phyloP scores from a whole-genome alignment of 2,113 vertebrate species.

The pig (Sus scrofa) region DNA sequence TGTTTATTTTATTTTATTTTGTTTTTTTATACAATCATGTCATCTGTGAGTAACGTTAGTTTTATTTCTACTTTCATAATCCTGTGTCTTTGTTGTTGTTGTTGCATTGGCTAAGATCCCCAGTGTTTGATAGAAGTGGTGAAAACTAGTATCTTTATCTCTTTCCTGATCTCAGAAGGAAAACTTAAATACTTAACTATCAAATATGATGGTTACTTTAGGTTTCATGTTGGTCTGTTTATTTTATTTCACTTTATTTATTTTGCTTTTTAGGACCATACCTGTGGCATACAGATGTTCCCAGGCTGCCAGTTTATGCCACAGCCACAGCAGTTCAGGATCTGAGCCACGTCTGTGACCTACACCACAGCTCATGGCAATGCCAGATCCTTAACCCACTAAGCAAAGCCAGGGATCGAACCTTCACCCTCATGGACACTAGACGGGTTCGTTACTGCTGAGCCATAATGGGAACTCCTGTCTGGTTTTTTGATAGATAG shows the following conservation, averaged over 20 bases:
- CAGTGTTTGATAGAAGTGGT: neutral
- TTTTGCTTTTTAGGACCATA: too few species aligned
- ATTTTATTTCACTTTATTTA: too few species aligned
- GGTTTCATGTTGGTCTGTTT: neutral
- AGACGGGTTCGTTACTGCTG: too few species aligned
- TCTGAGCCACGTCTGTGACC: too few species aligned
- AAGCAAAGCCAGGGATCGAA: too few species aligned
- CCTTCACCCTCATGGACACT: too few species aligned
- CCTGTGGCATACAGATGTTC: too few species aligned
- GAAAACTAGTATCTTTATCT: neutral
- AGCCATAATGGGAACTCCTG: too few species aligned
- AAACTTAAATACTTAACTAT: conserved; percentile 41
- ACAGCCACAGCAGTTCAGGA: too few species aligned
- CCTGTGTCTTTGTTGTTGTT: neutral
- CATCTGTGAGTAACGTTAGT: neutral
- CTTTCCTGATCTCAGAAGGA: conserved; percentile 4
- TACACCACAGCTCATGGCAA: too few species aligned
- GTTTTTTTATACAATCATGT: neutral
- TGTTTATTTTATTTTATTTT: neutral
- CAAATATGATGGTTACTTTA: neutral
- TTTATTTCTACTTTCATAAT: conserved; percentile 27
- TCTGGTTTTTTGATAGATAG: neutral
- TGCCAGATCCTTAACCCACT: too few species aligned
- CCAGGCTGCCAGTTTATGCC: too few species aligned
- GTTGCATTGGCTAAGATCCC: neutral